phyloP scores from a whole-genome alignment of 2,888 invertebrate genomes.

The Cantharis flavilabris region DNA sequence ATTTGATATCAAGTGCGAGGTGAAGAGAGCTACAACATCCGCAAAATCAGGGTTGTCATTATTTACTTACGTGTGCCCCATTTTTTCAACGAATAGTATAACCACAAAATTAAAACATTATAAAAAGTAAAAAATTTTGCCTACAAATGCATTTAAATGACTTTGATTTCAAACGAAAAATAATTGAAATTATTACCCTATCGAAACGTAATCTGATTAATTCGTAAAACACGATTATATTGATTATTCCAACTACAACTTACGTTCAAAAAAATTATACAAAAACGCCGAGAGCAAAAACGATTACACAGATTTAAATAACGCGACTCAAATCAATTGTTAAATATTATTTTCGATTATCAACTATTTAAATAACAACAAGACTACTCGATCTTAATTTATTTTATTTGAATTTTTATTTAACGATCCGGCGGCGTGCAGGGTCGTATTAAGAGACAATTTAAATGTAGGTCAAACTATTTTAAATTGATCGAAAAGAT shows the following conservation, averaged over 20 bases:
- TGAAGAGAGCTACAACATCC: slow-evolving; percentile 43
- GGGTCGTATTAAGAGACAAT: background rate
- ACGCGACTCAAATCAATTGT: slow-evolving; percentile 8
- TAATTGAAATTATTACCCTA: background rate
- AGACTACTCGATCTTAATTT: background rate
- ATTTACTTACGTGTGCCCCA: background rate
- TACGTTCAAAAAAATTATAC: slow-evolving; percentile 11
- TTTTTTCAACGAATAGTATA: background rate
- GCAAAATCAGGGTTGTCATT: slow-evolving; percentile 34
- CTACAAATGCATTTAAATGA: background rate
- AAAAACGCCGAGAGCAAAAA: slow-evolving; percentile 9
- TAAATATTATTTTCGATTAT: background rate
- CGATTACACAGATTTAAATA: background rate
- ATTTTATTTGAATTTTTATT: background rate
- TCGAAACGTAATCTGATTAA: background rate
- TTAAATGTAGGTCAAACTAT: background rate
- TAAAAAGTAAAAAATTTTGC: background rate
- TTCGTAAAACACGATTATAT: background rate
- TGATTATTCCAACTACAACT: background rate
- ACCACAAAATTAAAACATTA: background rate
- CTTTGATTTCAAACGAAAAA: background rate
- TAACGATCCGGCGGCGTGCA: background rate
- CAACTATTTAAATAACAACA: slow-evolving; percentile 3
- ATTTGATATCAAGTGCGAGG: slow-evolving; percentile 24
- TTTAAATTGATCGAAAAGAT: background rate